Evolutionary conservation across 2,797 vertebrate genomes (phyloP).

Genomic region (Acrossocheilus fasciatus): DNA sequence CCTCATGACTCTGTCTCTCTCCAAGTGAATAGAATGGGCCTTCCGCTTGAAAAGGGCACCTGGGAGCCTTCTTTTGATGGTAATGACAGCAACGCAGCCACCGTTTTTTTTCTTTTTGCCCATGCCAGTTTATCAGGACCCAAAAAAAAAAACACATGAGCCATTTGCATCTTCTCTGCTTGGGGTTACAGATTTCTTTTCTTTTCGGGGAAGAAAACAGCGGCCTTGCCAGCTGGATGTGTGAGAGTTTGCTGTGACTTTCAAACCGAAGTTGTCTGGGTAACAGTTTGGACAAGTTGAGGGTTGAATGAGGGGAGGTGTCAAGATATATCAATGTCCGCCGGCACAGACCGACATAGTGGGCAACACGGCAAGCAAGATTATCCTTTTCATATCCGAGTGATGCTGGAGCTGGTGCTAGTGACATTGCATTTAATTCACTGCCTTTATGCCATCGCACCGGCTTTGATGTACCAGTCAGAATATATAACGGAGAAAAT

Average conservation of each 20-base stretch:
- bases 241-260: conserved; percentile 42
- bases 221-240: conserved; percentile 47
- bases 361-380: neutral
- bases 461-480: neutral
- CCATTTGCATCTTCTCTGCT: conserved; percentile 45
- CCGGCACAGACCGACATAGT: conserved; percentile 2
- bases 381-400: neutral
- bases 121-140: conserved; percentile 49
- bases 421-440: neutral
- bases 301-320: conserved; percentile 18
- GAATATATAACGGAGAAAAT: neutral
- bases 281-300: conserved; percentile 22
- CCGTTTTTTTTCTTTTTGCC: conserved; percentile 29
- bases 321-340: conserved; percentile 12
- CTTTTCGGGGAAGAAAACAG: conserved; percentile 24
- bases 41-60: conserved; percentile 64
- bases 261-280: conserved; percentile 53
- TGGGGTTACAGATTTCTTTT: conserved; percentile 33
- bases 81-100: conserved; percentile 57
- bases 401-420: neutral
- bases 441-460: neutral
- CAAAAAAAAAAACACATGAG: conserved; percentile 4
- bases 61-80: conserved; percentile 61
- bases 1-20: conserved; percentile 54
- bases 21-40: conserved; percentile 50